Conservation (phyloP, 1,140 invertebrate genomes). For the Eueides isabella region DNA sequence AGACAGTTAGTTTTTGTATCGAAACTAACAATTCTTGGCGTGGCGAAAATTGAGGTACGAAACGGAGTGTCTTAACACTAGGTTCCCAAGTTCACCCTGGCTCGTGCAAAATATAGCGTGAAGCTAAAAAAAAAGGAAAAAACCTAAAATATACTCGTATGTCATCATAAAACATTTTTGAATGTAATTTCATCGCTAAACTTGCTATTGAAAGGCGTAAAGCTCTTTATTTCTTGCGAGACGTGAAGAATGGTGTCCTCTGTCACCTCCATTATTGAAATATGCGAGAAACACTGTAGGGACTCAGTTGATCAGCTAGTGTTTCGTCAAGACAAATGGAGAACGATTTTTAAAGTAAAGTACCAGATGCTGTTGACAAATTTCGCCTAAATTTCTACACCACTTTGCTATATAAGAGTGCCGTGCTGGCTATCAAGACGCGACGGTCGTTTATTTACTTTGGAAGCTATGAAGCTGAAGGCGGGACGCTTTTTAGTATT, state of each 20-base stretch:
- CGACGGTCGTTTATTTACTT: neutral
- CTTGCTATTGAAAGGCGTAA: constrained; percentile 26
- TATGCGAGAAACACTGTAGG: constrained; percentile 32
- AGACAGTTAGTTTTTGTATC: no score
- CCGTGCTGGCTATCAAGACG: neutral
- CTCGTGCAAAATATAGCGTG: no score
- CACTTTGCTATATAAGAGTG: neutral
- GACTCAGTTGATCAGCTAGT: constrained; percentile 22
- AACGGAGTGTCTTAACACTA: no score
- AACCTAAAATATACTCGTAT: no score
- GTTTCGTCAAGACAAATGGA: neutral
- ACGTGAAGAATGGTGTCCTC: constrained; percentile 23
- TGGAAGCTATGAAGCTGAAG: neutral
- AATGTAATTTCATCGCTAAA: constrained; percentile 22
- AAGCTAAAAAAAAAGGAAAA: no score
- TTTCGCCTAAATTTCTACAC: constrained; percentile 1
- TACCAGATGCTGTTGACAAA: constrained; percentile 8
- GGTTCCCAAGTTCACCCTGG: no score
- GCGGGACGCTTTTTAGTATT: neutral
- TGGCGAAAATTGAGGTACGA: no score
- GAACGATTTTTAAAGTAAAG: constrained; percentile 17
- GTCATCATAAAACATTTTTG: neutral
- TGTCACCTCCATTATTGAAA: constrained; percentile 39
- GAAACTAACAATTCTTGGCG: no score
- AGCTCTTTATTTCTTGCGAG: constrained; percentile 22